A percentile compares a stretch with the other conserved stretches of the same genome.
Conservation (phyloP, 2,888 invertebrate genomes). For the Zelleria hepariella region DNA sequence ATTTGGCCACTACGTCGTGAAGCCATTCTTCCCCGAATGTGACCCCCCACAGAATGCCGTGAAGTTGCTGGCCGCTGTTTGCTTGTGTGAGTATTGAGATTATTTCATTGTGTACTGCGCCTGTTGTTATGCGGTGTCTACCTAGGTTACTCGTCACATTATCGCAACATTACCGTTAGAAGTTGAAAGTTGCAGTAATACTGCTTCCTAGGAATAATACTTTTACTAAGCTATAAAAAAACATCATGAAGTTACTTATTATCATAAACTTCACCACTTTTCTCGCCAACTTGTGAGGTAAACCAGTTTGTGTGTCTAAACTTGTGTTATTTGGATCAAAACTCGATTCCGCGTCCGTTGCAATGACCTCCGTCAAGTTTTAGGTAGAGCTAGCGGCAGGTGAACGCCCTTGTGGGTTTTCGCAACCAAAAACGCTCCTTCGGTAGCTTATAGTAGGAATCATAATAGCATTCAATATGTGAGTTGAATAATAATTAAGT, state of each 20-base stretch:
- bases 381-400: not conserved
- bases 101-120: no score
- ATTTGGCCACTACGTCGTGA: conserved; percentile 91
- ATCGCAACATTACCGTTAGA: no score
- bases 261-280: not conserved
- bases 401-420: not conserved
- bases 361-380: not conserved
- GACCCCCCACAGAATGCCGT: conserved; percentile 82
- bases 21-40: conserved; percentile 87
- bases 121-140: not conserved
- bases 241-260: not conserved
- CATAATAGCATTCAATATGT: no score
- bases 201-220: not conserved
- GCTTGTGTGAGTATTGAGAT: conserved; percentile 81
- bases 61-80: conserved; percentile 84
- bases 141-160: no score
- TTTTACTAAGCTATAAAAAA: not conserved
- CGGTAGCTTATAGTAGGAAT: no score
- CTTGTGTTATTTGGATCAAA: not conserved
- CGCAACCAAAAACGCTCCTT: not conserved
- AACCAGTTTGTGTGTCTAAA: not conserved
- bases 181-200: not conserved
- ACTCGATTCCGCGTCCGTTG: not conserved
- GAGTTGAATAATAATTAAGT: no score
- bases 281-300: not conserved